phyloP scores from a whole-genome alignment of 1,140 invertebrate genomes.

The Hestina assimilis region DNA sequence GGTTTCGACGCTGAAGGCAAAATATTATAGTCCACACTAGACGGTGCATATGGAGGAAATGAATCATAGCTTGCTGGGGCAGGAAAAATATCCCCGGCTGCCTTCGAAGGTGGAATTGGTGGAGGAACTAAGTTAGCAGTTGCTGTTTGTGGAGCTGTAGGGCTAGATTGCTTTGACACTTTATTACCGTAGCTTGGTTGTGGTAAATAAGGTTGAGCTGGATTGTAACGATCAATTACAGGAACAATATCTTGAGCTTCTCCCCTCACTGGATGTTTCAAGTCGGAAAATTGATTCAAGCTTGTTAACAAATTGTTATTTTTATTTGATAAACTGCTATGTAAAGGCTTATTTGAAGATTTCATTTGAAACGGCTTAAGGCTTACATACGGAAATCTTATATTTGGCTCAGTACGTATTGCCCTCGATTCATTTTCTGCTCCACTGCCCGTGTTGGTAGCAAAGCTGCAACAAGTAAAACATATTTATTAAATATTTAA shows the following conservation, averaged over 20 bases:
- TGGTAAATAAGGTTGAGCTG: slow-evolving; percentile 73
- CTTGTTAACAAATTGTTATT: slow-evolving; percentile 52
- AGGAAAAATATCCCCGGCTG: slow-evolving; percentile 51
- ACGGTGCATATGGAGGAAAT: slow-evolving; percentile 57
- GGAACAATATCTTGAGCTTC: slow-evolving; percentile 63
- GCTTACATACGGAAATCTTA: slow-evolving; percentile 66
- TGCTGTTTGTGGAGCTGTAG: slow-evolving; percentile 37
- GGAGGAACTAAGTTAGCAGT: slow-evolving; percentile 64
- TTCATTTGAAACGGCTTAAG: slow-evolving; percentile 69
- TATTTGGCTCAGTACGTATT: slow-evolving; percentile 62
- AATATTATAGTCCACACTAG: slow-evolving; percentile 27
- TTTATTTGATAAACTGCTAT: slow-evolving; percentile 38
- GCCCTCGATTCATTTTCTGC: slow-evolving; percentile 73
- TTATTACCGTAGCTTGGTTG: slow-evolving; percentile 45
- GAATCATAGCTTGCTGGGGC: slow-evolving; percentile 57
- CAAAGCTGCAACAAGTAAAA: slow-evolving; percentile 53
- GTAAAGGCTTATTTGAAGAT: slow-evolving; percentile 37
- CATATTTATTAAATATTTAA: slow-evolving; percentile 2
- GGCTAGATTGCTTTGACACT: slow-evolving; percentile 50
- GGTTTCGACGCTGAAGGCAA: slow-evolving; percentile 27
- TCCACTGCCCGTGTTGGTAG: slow-evolving; percentile 54
- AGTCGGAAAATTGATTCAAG: slow-evolving; percentile 60
- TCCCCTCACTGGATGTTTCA: slow-evolving; percentile 61
- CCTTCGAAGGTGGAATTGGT: slow-evolving; percentile 55
- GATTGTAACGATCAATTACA: slow-evolving; percentile 69